These are phyloP conservation scores for Brassicogethes aeneus DNA, from an alignment of 2,888 invertebrate species.

Conservation along the genomic window DNA sequence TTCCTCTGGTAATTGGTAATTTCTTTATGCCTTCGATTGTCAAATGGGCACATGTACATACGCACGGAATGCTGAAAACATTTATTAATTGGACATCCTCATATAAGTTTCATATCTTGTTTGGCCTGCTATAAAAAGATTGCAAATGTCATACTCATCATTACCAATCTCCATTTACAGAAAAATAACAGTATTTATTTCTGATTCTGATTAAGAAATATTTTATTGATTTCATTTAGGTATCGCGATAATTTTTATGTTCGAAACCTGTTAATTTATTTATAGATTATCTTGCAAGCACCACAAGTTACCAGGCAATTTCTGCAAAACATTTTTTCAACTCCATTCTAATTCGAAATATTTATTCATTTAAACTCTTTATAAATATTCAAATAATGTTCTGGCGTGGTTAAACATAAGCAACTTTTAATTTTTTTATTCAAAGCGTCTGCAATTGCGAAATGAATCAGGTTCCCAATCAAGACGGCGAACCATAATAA, in stretches of 20 bases:
- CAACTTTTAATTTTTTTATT: no score
- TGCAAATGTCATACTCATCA: constrained; percentile 17
- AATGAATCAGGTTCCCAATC: no score
- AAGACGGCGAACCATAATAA: no score
- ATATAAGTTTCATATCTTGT: constrained; percentile 11
- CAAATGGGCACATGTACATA: constrained; percentile 14
- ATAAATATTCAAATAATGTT: no score
- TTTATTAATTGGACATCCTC: constrained; percentile 22
- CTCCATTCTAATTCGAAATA: no score
- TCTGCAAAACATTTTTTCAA: no score
- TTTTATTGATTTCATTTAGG: constrained; percentile 2
- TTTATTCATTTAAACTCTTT: no score
- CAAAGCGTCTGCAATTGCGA: no score
- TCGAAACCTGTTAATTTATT: neutral
- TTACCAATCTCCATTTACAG: constrained; percentile 26
- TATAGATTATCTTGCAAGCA: neutral
- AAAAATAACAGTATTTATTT: constrained; percentile 19
- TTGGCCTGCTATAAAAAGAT: constrained; percentile 1
- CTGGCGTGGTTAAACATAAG: no score
- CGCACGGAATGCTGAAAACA: constrained; percentile 21
- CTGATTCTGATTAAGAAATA: constrained; percentile 1
- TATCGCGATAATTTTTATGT: neutral
- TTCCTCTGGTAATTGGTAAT: constrained; percentile 19
- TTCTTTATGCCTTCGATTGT: constrained; percentile 16
- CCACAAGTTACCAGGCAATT: no score